A percentile compares a stretch with the other conserved stretches of the same genome.
These are phyloP conservation scores for Dasypus novemcinctus DNA, from an alignment of 2,113 vertebrate genomes.

Conservation along the genomic window DNA sequence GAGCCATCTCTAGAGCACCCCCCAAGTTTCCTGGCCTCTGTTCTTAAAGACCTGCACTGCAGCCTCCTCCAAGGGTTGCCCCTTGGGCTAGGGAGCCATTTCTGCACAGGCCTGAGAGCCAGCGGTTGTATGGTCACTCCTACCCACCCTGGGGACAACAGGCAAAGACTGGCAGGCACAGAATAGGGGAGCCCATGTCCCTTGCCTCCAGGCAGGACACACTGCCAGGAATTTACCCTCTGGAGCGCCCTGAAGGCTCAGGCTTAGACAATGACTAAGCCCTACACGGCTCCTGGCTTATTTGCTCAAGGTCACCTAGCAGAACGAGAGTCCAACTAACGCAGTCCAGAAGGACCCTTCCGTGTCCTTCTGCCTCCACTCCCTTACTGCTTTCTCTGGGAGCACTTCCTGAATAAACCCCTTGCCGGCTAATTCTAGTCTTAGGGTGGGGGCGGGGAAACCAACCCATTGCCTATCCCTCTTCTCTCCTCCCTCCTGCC, in stretches of 20 bases:
- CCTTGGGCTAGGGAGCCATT: background rate
- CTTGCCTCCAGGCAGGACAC: background rate
- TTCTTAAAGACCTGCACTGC: background rate
- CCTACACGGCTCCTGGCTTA: background rate
- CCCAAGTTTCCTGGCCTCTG: background rate
- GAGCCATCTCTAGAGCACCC: too few species aligned
- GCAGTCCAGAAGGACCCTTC: background rate
- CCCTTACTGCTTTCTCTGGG: background rate
- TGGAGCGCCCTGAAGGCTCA: background rate
- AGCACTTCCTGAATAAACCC: background rate
- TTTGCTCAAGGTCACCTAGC: background rate
- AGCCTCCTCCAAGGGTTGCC: background rate
- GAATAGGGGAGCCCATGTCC: background rate
- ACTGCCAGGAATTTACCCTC: background rate
- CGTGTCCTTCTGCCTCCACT: background rate
- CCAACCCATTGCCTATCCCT: fast-evolving
- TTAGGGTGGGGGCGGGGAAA: background rate
- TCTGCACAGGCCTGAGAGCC: background rate
- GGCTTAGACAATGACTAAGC: background rate
- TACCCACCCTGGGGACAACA: too few species aligned
- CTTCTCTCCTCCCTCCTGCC: fast-evolving
- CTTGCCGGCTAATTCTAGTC: background rate
- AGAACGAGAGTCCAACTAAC: background rate
- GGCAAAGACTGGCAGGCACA: background rate
- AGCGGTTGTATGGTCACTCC: too few species aligned